A percentile compares a stretch with the other conserved stretches of the same genome.
Conservation (phyloP, 2,113 vertebrate species). For the Dasyurus viverrinus region DNA sequence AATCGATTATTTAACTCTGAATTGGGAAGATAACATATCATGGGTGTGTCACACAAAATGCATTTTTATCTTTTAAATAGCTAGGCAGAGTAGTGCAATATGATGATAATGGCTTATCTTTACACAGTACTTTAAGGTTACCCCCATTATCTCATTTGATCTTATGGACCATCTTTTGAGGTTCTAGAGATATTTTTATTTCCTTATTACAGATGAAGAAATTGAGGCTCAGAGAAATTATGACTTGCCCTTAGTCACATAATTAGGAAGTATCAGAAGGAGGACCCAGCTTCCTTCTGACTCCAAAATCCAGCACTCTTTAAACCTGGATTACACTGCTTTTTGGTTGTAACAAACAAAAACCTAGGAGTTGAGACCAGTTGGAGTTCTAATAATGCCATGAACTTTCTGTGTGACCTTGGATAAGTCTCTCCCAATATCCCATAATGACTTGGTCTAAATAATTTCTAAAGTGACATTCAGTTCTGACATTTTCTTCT, state of each 20-base stretch:
- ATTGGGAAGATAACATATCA: neutral
- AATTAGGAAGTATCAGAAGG: neutral
- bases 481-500: neutral
- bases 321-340: neutral
- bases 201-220: neutral
- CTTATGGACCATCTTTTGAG: neutral
- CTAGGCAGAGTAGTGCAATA: neutral
- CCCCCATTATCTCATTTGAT: neutral
- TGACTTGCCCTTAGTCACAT: no score
- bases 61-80: neutral
- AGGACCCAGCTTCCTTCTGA: neutral
- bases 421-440: neutral
- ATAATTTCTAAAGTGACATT: neutral
- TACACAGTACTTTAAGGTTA: neutral
- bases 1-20: neutral
- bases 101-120: neutral
- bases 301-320: neutral
- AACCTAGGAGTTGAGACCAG: neutral
- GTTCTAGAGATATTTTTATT: neutral
- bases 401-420: neutral
- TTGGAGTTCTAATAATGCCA: neutral
- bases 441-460: neutral
- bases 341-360: neutral
- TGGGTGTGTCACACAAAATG: neutral
- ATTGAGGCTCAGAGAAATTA: neutral